Evolutionary conservation across 2,797 vertebrate species (phyloP).

Genomic region (Melopsittacus undulatus): DNA sequence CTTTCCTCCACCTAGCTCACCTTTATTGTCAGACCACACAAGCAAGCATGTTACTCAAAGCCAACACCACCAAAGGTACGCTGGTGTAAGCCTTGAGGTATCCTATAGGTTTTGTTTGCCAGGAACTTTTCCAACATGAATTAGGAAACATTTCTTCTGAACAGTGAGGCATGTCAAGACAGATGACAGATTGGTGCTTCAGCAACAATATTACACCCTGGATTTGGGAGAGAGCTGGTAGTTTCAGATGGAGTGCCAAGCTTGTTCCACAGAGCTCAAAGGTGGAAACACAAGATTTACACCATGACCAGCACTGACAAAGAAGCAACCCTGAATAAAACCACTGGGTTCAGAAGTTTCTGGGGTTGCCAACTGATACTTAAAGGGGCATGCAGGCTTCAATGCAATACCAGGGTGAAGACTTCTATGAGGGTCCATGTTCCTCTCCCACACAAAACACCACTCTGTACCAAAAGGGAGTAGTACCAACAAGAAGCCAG

Average conservation of each 20-base stretch:
- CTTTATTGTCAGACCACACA: constrained; percentile 29
- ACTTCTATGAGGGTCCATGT: accelerated
- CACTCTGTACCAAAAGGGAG: background rate
- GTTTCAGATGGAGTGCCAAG: background rate
- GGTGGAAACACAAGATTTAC: background rate
- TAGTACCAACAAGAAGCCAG: background rate
- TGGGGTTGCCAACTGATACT: background rate
- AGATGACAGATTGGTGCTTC: background rate
- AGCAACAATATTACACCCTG: background rate
- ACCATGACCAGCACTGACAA: background rate
- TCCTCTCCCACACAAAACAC: background rate
- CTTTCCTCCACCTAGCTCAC: background rate
- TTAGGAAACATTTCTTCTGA: constrained; percentile 19
- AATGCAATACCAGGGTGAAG: accelerated
- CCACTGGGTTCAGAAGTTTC: background rate
- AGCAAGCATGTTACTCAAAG: background rate
- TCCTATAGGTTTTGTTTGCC: constrained; percentile 2
- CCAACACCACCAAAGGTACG: background rate
- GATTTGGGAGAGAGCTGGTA: background rate
- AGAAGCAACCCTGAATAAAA: background rate
- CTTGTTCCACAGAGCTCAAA: background rate
- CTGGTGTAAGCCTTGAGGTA: background rate
- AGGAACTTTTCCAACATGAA: background rate
- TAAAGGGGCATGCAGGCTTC: background rate
- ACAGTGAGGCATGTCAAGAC: background rate